Conservation (phyloP, 2,113 vertebrate genomes). For the Capreolus pygargus region DNA sequence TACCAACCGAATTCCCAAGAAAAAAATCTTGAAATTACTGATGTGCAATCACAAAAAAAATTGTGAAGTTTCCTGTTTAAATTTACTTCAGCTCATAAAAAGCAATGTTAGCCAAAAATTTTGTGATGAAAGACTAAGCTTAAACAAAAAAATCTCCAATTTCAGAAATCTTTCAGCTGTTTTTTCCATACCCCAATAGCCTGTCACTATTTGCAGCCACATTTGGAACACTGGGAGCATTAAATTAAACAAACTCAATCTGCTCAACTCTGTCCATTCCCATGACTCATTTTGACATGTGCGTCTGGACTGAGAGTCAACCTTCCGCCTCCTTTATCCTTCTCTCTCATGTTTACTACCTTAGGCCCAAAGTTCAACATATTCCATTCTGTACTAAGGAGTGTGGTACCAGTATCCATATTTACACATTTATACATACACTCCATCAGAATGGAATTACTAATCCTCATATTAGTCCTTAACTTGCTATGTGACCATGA, state of each 20-base stretch:
- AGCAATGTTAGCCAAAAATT: conserved; percentile 44
- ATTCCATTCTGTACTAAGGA: neutral
- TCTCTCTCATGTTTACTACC: neutral
- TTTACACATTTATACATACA: neutral
- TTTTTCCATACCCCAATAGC: neutral
- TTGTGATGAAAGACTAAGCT: conserved; percentile 11
- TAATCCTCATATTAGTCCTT: neutral
- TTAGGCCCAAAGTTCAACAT: neutral
- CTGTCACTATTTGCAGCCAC: neutral
- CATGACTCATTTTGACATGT: neutral
- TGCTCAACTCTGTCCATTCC: neutral
- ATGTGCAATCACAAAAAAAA: conserved; percentile 57
- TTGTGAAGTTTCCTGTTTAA: conserved; percentile 46
- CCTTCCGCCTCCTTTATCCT: neutral
- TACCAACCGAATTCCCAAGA: conserved; percentile 52
- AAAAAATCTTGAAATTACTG: conserved; percentile 50
- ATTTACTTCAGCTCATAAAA: conserved; percentile 42
- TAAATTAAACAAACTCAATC: neutral
- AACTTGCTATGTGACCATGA: neutral
- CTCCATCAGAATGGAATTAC: neutral
- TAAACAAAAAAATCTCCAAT: neutral
- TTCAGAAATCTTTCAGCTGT: neutral
- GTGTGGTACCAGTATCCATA: neutral
- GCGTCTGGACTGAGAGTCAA: neutral
- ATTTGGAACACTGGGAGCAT: neutral